Conservation (phyloP, 2,888 invertebrate genomes). For the Lacanobia oleracea region DNA sequence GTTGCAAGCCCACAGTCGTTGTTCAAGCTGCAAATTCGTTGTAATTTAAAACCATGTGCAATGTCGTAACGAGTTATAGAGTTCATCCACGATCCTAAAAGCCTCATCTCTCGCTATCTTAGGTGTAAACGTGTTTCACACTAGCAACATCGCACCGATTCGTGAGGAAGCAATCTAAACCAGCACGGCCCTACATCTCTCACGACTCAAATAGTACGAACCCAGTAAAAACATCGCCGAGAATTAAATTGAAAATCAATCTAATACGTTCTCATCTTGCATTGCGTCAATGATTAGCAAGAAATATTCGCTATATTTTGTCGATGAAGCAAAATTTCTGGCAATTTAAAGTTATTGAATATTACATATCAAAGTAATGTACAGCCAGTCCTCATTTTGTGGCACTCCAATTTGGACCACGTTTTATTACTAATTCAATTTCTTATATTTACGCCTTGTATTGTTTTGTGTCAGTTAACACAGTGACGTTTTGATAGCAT, state of each 20-base stretch:
- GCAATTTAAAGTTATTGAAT: constrained; percentile 56
- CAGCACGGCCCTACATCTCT: constrained; percentile 62
- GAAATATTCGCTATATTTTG: constrained; percentile 45
- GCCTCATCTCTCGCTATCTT: constrained; percentile 38
- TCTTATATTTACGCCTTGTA: constrained; percentile 19
- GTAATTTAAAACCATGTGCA: constrained; percentile 18
- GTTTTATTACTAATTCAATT: constrained; percentile 35
- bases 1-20: neutral
- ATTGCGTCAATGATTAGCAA: constrained; percentile 62
- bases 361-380: constrained; percentile 44
- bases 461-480: constrained; percentile 46
- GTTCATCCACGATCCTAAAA: constrained; percentile 40
- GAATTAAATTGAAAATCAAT: constrained; percentile 71
- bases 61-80: constrained; percentile 34
- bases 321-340: constrained; percentile 43
- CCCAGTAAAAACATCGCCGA: constrained; percentile 54
- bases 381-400: constrained; percentile 31
- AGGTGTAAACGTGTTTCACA: constrained; percentile 50
- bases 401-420: constrained; percentile 41
- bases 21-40: constrained; percentile 17
- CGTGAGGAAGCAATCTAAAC: constrained; percentile 63
- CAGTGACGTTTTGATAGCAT: constrained; percentile 47
- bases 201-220: constrained; percentile 45
- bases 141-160: constrained; percentile 37
- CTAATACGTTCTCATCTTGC: constrained; percentile 59